Evolutionary conservation across 2,113 vertebrate species (phyloP), one percentile per base, ranked within the genome.

Genomic region (Melanerpes formicivorus): DNA sequence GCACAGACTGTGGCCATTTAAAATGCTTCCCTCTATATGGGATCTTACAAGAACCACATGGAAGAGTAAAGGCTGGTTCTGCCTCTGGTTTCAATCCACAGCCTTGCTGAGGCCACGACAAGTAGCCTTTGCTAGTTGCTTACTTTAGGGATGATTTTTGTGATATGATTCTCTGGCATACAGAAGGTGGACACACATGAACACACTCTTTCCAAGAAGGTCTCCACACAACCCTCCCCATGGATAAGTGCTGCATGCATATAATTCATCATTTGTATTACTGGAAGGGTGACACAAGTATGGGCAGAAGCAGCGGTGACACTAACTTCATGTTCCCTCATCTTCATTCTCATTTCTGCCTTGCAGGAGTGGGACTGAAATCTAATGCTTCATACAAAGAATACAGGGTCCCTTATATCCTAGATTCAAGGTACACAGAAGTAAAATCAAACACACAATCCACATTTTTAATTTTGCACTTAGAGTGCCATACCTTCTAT

Each of bases 181-280:
- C n/a, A 65, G 29, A 16, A 67, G 48, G 52, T 48, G 25, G 34
- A 50, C 58, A 48, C 48, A 80, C 48, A 71, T 1, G 0, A 87
- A 37, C 2, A 2, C 7, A 14, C 23, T 30, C 22, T 55, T 62
- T 67, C 67, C 71, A 79, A 90, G 65, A n/a, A 60, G 26, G 18
- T n/a, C 63, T 69, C 19, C 59, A 50, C n/a, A 72, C 27, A 65
- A 4, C 42, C 13, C 22, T 78, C 27, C 18, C 64, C 46, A 62
- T 0, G 0, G 50, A 7, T 5, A 82, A 70, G 18, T 13, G 11
- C 44, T 85, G 50, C n/a, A 19, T 42, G 14, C 63, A 84, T 55
- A n/a, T 17, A 77, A 50, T 46, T 55, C 6, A 6, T 3, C 67
- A 27, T 34, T 55, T 0, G 0, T 29, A 17, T 22, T 17, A 30